Conservation (phyloP, 2,888 invertebrate genomes). For the Pseudococcus longispinus region DNA sequence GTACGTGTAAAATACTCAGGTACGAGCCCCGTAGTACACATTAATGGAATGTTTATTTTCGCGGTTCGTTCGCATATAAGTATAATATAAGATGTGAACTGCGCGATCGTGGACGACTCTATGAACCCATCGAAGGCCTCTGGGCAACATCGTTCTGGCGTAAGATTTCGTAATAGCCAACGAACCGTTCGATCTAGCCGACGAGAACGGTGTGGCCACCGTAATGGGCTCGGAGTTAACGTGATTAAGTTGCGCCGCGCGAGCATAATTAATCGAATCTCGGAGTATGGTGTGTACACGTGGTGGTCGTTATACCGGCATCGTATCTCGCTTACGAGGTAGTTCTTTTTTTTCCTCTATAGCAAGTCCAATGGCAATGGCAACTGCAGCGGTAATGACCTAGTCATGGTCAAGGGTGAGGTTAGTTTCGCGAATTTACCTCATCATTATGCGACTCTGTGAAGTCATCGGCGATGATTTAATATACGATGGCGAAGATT, state of each 20-base stretch:
- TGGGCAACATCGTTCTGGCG: slow-evolving; percentile 20
- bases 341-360: not conserved
- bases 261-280: not conserved
- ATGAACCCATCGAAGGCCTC: slow-evolving; percentile 53
- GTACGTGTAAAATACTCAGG: not conserved
- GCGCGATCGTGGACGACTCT: not conserved
- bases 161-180: slow-evolving; percentile 35
- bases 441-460: not conserved
- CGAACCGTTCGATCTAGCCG: not conserved
- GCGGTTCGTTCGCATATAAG: slow-evolving; percentile 42
- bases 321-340: not conserved
- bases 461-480: not conserved
- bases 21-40: not conserved
- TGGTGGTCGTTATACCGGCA: not conserved
- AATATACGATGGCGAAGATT: not conserved
- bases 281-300: not conserved
- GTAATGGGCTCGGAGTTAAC: slow-evolving; percentile 4
- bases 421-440: not conserved
- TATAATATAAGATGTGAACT: not conserved
- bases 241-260: not conserved
- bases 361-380: not conserved
- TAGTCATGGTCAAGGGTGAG: slow-evolving; percentile 24
- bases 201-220: not conserved
- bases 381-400: slow-evolving; percentile 8
- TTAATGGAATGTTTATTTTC: slow-evolving; percentile 46